These are phyloP conservation scores for Albula goreensis DNA, from an alignment of 2,113 vertebrate species.

Conservation along the genomic window DNA sequence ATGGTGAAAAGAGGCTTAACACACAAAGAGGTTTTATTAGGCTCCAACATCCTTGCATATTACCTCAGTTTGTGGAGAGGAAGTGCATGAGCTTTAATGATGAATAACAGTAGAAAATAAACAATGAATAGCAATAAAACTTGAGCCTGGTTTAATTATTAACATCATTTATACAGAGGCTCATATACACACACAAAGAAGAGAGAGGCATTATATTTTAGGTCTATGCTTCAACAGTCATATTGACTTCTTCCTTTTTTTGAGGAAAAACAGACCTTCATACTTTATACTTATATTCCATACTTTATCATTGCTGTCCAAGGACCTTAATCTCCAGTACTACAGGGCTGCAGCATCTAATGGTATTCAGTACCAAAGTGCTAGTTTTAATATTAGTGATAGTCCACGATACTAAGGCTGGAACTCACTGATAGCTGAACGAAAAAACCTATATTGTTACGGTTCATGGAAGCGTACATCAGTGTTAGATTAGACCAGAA, in stretches of 20 bases:
- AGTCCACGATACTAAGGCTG: no score
- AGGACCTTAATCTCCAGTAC: no score
- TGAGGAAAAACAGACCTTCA: not conserved
- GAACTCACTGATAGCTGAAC: no score
- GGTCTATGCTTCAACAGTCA: not conserved
- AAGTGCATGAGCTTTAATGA: not conserved
- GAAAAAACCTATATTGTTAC: no score
- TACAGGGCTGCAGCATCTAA: no score
- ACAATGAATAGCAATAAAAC: not conserved
- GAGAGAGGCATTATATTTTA: not conserved
- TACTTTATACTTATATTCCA: no score
- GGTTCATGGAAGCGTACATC: no score
- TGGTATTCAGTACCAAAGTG: no score
- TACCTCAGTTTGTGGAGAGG: not conserved
- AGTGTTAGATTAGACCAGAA: no score
- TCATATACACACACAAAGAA: not conserved
- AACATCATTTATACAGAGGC: not conserved
- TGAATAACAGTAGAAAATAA: not conserved
- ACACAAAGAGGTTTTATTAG: slow-evolving; percentile 38
- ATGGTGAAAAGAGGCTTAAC: slow-evolving; percentile 45
- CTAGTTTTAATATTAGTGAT: no score
- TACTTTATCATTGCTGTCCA: no score
- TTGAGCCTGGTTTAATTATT: not conserved
- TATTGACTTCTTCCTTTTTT: not conserved
- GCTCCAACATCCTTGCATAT: slow-evolving; percentile 12